These are phyloP conservation scores for Drosophila fuyamai DNA, from an alignment of 1,140 invertebrate genomes.

Conservation along the genomic window DNA sequence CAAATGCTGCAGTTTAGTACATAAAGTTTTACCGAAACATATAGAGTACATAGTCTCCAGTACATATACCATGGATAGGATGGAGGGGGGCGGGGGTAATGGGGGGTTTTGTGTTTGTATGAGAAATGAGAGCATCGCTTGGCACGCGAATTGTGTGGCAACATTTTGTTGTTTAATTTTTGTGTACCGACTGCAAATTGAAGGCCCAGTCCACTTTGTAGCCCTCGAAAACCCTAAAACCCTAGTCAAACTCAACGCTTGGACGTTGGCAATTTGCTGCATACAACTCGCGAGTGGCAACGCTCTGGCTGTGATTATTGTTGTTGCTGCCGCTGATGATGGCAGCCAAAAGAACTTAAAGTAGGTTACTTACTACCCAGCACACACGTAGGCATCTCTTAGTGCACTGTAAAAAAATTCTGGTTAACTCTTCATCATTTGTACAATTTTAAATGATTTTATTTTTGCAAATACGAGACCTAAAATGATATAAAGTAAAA, in stretches of 20 bases:
- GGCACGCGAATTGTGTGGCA: slow-evolving; percentile 45
- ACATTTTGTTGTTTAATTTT: slow-evolving; percentile 48
- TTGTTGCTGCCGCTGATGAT: slow-evolving; percentile 11
- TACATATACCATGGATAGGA: not conserved
- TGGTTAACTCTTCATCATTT: not conserved
- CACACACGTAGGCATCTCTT: slow-evolving; percentile 14
- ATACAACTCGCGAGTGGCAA: slow-evolving; percentile 56
- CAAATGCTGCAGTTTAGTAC: slow-evolving; percentile 42
- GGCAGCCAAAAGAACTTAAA: slow-evolving; percentile 73
- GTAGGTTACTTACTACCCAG: slow-evolving; percentile 63
- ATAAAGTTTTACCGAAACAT: slow-evolving; percentile 30
- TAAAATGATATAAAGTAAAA: too few relatives aligned
- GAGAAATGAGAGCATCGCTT: slow-evolving; percentile 45
- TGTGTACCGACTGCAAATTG: slow-evolving; percentile 28
- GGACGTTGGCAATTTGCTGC: slow-evolving; percentile 58
- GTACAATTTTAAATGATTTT: not conserved
- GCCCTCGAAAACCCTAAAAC: not conserved
- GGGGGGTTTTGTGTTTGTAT: not conserved
- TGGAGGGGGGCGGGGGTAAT: too few relatives aligned
- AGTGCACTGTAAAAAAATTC: slow-evolving; percentile 2
- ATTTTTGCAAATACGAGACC: too few relatives aligned
- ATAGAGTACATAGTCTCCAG: slow-evolving; percentile 13
- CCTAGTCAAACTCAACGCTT: slow-evolving; percentile 9
- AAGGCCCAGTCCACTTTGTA: slow-evolving; percentile 7
- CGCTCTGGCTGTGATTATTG: slow-evolving; percentile 11